Conservation (phyloP, 2,113 vertebrate genomes). For the Xiphophorus maculatus region DNA sequence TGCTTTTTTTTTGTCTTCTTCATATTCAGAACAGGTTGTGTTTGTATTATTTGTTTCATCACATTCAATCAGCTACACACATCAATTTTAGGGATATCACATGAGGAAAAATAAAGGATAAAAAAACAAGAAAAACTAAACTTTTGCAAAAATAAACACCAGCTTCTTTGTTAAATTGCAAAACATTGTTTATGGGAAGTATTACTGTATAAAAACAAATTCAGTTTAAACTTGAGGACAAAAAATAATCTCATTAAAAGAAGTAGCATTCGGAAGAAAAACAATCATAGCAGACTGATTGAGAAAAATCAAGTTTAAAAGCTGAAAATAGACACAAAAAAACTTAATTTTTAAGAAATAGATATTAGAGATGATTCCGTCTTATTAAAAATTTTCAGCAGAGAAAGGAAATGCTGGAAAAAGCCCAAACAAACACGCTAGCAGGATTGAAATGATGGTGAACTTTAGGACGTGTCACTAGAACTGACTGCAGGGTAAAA, state of each 20-base stretch:
- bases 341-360: constrained; percentile 21
- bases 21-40: constrained; percentile 68
- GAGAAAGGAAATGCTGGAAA: neutral
- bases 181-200: constrained; percentile 51
- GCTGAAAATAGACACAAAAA: neutral
- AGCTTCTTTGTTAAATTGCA: constrained; percentile 23
- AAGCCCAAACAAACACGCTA: neutral
- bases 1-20: constrained; percentile 53
- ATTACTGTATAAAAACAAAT: constrained; percentile 29
- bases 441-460: constrained; percentile 22
- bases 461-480: constrained; percentile 18
- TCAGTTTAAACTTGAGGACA: constrained; percentile 35
- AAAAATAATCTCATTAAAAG: constrained; percentile 29
- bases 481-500: constrained; percentile 40
- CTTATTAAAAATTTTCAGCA: constrained; percentile 6
- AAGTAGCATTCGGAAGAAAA: constrained; percentile 17
- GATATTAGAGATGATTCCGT: constrained; percentile 9
- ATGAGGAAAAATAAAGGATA: constrained; percentile 40
- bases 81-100: constrained; percentile 65
- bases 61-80: constrained; percentile 61
- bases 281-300: constrained; percentile 5
- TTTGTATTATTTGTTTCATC: constrained; percentile 75
- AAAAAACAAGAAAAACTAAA: constrained; percentile 37
- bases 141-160: constrained; percentile 52
- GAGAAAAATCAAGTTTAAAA: constrained; percentile 28